phyloP scores from a whole-genome alignment of 30 jellyfish, hydroid and myxozoan species.

The Pelagia noctiluca region DNA sequence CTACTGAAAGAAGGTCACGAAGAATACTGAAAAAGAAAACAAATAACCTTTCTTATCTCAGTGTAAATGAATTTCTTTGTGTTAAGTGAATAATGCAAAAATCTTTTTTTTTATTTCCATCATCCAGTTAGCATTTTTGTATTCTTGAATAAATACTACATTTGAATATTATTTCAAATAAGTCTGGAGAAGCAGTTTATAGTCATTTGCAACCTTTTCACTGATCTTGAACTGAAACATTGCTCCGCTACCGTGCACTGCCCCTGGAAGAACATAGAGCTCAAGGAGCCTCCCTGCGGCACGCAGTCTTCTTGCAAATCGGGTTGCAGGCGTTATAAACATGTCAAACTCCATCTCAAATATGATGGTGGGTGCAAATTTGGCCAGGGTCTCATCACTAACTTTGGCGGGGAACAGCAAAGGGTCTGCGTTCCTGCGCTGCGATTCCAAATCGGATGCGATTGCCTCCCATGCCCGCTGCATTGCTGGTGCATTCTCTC shows the following conservation, averaged over 20 bases:
- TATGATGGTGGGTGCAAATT: conserved; percentile 45
- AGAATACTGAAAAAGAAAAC: no score
- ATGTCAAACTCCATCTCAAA: conserved; percentile 46
- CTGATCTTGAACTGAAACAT: neutral
- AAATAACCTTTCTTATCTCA: no score
- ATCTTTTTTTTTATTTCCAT: no score
- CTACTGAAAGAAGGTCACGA: no score
- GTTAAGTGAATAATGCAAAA: no score
- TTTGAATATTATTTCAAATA: conserved; percentile 25
- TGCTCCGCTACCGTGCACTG: conserved; percentile 10
- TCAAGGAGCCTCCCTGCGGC: conserved; percentile 63
- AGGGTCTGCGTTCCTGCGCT: conserved; percentile 41
- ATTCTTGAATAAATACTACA: no score
- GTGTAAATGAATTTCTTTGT: no score
- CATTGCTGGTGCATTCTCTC: neutral
- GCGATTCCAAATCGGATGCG: conserved; percentile 49
- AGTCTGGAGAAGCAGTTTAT: conserved; percentile 12
- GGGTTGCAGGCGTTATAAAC: conserved; percentile 22
- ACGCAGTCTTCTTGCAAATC: conserved; percentile 57
- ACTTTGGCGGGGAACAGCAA: conserved; percentile 69
- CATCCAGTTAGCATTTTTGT: no score
- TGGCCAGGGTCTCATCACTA: conserved; percentile 35
- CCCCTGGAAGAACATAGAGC: conserved; percentile 49
- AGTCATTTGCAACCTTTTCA: conserved; percentile 1
- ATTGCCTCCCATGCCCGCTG: conserved; percentile 34